Base-by-base conservation (phyloP, 2,888 invertebrate species). In the Eupithecia abbreviata region DNA sequence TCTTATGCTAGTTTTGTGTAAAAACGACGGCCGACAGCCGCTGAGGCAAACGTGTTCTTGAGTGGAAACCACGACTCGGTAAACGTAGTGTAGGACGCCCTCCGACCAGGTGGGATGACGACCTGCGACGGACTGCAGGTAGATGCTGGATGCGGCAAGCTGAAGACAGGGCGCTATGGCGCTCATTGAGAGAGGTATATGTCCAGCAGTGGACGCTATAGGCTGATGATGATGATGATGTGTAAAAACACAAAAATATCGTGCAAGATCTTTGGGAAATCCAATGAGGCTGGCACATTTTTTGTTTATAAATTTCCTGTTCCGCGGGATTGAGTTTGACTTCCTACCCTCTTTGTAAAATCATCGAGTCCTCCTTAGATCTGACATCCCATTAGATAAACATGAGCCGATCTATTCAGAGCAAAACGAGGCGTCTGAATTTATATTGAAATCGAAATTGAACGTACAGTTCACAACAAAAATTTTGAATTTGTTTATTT, bases 401-500 rank as follows among this genome's bases (percentile, higher is more conserved):
- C 77, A 80, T 75, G 76, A 75, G 67, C 73, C 73, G 72, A 72
- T 78, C 77, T 77, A 75, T 78, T 78, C 75, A 75, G 67, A 43
- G 74, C 72, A 79, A 79, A 78, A 74, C 74, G 77, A 73, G 70
- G 75, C 69, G 75, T 76, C 72, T 73, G 75, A 74, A 78, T 78
- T 76, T 77, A 79, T 66, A 77, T 81, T 78, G 77, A 73, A 73
- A 72, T 69, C 72, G 74, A 76, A 77, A 76, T 79, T 72, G 77
- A 77, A 73, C 71, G 74, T 73, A 76, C 73, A 75, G 70, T 73
- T 72, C 58, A 77, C 62, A 30, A 0, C 62, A 62, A 62, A 62
- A 12, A 62, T 30, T 12, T 30, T 62, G 12, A 62, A 10, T 30
- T 18, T 30, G 30, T 30, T 30, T 30, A 30, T 30, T 30, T 30